Evolutionary conservation across 1,140 invertebrate species (phyloP), one percentile per base, ranked within the genome.

Genomic region (Drosophila rufa): DNA sequence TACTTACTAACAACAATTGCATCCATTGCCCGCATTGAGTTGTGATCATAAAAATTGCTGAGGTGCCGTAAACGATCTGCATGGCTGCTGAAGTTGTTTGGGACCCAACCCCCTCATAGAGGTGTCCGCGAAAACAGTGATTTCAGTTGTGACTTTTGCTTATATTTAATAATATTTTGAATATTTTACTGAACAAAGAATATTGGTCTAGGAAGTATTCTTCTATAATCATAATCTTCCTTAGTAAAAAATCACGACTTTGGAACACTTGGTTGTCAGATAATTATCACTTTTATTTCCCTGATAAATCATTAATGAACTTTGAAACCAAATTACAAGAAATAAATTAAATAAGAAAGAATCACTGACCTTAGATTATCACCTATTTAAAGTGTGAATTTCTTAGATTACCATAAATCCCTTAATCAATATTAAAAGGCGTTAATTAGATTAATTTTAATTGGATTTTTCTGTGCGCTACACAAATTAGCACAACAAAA

Each of bases 21-120:
- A 66, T 62, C 57, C 74, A 66, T 46, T 48, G 68, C 84, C 84
- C 84, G 80, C 84, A 83, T 73, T 45, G 53, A 64, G 53, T 50
- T 64, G 80, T 17, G 65, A 74, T 82, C 84, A 82, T 87, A 83
- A 83, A 87, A 82, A 66, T 68, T 59, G 79, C 40, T 66, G 48
- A 81, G 82, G 74, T 85, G 82, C 47, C 27, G 70, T 65, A 36
- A 65, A 69, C n/a, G 59, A 65, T 65, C 47, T 57, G 50, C 61
- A 56, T 25, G 50, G 59, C 47, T 55, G 51, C 51, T 55, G 33
- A 55, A 55, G 51, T 38, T 55, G 33, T 38, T 40, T 3, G 4
- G 11, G 4, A 9, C 30, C 15, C 15, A 61, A 19, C 22, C 19
- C 25, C 27, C 45, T 17, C 17, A 69, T 64, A 75, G 64, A 48